phyloP scores from a whole-genome alignment of 2,113 vertebrate species.

The Nothocercus julius region DNA sequence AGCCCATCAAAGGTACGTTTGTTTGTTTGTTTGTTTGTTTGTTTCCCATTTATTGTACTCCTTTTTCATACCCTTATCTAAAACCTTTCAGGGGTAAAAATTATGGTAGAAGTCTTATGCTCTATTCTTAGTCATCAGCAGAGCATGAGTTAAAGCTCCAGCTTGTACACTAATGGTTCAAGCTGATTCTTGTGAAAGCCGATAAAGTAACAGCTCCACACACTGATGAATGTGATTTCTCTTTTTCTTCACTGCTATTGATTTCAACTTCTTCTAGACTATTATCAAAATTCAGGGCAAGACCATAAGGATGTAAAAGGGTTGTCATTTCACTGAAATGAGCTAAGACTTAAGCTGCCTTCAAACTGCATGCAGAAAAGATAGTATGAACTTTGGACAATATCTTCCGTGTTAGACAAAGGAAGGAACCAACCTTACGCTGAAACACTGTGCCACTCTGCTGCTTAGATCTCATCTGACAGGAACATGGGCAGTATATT shows the following conservation, averaged over 20 bases:
- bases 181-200: not conserved
- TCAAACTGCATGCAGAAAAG: not conserved
- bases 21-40: not conserved
- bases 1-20: not conserved
- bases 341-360: not conserved
- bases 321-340: not conserved
- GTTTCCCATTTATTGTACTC: not conserved
- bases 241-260: not conserved
- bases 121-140: not conserved
- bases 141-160: not conserved
- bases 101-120: not conserved
- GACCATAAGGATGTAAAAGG: not conserved
- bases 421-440: not conserved
- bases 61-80: not conserved
- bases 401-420: not conserved
- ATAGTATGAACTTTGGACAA: not conserved
- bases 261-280: not conserved
- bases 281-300: not conserved
- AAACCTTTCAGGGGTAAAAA: not conserved
- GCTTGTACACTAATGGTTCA: not conserved
- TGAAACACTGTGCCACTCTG: not conserved
- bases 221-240: rapidly evolving
- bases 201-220: not conserved
- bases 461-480: not conserved
- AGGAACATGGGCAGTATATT: not conserved